These are phyloP conservation scores for Gavia stellata DNA, from an alignment of 2,113 vertebrate genomes.

Conservation along the genomic window DNA sequence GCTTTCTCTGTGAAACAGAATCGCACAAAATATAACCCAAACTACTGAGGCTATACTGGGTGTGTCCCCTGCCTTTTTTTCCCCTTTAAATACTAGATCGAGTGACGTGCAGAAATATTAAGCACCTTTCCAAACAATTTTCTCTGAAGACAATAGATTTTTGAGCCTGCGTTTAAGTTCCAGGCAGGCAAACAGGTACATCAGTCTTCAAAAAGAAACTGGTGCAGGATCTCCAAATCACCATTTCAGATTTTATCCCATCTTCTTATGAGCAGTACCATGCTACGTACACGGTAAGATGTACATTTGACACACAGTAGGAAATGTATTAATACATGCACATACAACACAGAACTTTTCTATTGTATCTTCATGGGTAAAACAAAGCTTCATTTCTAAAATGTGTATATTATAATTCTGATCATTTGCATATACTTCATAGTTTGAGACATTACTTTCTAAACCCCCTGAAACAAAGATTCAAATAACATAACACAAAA, in stretches of 20 bases:
- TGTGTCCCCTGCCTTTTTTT: not conserved
- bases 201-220: not conserved
- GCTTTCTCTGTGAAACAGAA: not conserved
- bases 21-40: not conserved
- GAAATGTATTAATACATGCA: not conserved
- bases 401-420: not conserved
- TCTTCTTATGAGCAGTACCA: not conserved
- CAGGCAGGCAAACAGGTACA: not conserved
- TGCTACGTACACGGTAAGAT: accelerated
- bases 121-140: not conserved
- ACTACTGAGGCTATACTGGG: not conserved
- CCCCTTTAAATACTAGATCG: not conserved
- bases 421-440: not conserved
- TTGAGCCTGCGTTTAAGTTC: not conserved
- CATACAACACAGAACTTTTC: not conserved
- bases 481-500: not conserved
- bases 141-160: not conserved
- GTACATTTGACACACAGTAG: not conserved
- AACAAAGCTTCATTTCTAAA: not conserved
- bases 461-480: not conserved
- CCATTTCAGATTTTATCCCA: not conserved
- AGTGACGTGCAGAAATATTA: not conserved
- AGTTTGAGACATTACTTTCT: not conserved
- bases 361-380: not conserved
- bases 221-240: not conserved